phyloP scores from a whole-genome alignment of 2,113 vertebrate genomes.

The Apteryx mantelli region DNA sequence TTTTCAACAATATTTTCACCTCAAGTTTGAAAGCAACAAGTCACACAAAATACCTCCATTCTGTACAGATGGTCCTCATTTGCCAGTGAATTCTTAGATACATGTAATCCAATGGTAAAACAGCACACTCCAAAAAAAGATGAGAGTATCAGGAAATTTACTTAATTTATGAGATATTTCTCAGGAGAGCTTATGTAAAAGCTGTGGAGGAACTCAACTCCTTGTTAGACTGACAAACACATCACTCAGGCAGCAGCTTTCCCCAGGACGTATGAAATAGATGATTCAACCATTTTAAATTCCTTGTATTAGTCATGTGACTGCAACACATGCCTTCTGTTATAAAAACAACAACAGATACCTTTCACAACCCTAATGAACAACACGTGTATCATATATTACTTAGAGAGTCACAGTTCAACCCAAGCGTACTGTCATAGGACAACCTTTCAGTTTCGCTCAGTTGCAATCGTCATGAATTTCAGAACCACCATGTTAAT shows the following conservation, averaged over 20 bases:
- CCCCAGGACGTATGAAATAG: slow-evolving; percentile 5
- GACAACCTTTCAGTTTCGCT: not conserved
- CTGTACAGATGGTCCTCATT: not conserved
- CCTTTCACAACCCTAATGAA: slow-evolving; percentile 30
- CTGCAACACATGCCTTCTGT: slow-evolving; percentile 21
- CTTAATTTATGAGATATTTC: not conserved
- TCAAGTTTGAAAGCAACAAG: not conserved
- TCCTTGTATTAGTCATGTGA: slow-evolving; percentile 33
- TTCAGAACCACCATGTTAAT: not conserved
- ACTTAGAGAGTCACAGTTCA: not conserved
- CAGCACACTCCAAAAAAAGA: not conserved
- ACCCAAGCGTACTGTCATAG: not conserved
- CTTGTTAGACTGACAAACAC: not conserved
- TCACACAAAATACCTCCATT: slow-evolving; percentile 52
- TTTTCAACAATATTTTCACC: not conserved
- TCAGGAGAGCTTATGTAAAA: slow-evolving; percentile 1
- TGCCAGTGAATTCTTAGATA: not conserved
- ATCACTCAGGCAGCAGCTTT: not conserved
- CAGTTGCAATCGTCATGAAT: fast-evolving
- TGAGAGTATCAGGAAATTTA: not conserved
- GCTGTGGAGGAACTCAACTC: not conserved
- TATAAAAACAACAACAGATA: slow-evolving; percentile 33
- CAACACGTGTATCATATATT: not conserved
- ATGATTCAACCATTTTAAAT: slow-evolving; percentile 45
- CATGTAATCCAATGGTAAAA: slow-evolving; percentile 9